These are phyloP conservation scores for Neoaliturus tenellus DNA, from an alignment of 2,888 invertebrate species.

Conservation along the genomic window DNA sequence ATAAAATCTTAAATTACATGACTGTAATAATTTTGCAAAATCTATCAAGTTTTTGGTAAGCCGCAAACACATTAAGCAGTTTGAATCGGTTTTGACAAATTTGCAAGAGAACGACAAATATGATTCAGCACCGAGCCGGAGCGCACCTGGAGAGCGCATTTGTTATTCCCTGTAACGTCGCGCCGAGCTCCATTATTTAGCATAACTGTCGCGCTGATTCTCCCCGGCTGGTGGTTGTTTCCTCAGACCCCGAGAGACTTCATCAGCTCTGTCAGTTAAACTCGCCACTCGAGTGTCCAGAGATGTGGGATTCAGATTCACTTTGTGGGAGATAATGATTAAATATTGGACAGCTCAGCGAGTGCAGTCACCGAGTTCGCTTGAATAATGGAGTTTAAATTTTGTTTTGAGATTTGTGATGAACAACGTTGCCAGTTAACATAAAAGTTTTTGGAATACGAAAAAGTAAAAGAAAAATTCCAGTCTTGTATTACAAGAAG, in stretches of 20 bases:
- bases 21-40: no score
- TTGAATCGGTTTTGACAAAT: neutral
- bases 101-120: neutral
- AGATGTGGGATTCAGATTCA: neutral
- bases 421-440: no score
- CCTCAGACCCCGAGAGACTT: neutral
- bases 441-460: no score
- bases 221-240: neutral
- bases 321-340: no score
- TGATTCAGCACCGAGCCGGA: neutral
- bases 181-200: neutral
- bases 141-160: neutral
- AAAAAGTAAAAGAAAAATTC: no score
- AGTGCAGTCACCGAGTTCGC: no score
- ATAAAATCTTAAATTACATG: no score
- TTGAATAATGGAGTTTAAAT: no score
- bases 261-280: neutral
- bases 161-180: constrained; percentile 12
- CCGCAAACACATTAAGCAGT: neutral
- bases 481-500: no score
- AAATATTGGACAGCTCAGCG: no score
- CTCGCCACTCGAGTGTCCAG: neutral
- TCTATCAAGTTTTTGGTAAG: no score
- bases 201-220: neutral
- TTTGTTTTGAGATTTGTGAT: no score